These are phyloP conservation scores for Syngnathus typhle DNA, from an alignment of 2,113 vertebrate genomes.

Conservation along the genomic window DNA sequence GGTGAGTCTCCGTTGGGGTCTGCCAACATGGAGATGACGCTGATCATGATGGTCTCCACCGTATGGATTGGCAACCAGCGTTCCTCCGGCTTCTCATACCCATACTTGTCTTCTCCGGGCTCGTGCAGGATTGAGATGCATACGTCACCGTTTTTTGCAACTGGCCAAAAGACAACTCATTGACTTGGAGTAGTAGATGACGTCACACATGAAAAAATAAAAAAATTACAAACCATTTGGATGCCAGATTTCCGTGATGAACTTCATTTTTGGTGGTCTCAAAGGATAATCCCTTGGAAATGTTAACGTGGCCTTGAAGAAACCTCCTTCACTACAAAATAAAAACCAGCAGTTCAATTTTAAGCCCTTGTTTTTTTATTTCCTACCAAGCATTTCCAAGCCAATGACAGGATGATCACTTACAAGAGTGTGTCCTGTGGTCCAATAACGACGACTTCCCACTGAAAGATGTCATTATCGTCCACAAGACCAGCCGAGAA, in stretches of 20 bases:
- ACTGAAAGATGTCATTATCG: conserved; percentile 75
- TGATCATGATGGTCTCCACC: conserved; percentile 75
- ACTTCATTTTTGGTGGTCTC: conserved; percentile 74
- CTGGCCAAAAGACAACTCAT: conserved; percentile 30
- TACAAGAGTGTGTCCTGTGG: conserved; percentile 76
- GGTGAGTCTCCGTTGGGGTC: conserved; percentile 75
- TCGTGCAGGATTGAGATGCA: conserved; percentile 75
- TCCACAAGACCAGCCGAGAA: conserved; percentile 75
- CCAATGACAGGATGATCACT: conserved; percentile 31
- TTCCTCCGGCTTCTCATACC: conserved; percentile 74
- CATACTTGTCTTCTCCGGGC: conserved; percentile 74
- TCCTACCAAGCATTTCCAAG: too few species aligned
- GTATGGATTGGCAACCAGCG: conserved; percentile 74
- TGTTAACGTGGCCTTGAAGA: conserved; percentile 71
- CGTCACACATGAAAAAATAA: background rate
- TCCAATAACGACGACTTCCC: conserved; percentile 76
- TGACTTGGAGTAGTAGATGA: too few species aligned
- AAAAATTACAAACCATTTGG: conserved; percentile 63
- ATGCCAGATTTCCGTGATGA: conserved; percentile 75
- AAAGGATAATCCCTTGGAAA: conserved; percentile 71
- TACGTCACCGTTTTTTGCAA: conserved; percentile 72
- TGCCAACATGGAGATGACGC: conserved; percentile 75
- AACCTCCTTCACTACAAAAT: conserved; percentile 70
- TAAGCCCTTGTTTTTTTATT: background rate
- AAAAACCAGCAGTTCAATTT: background rate